These are phyloP conservation scores for Liparis tanakae DNA, from an alignment of 2,797 vertebrate species.

Conservation along the genomic window DNA sequence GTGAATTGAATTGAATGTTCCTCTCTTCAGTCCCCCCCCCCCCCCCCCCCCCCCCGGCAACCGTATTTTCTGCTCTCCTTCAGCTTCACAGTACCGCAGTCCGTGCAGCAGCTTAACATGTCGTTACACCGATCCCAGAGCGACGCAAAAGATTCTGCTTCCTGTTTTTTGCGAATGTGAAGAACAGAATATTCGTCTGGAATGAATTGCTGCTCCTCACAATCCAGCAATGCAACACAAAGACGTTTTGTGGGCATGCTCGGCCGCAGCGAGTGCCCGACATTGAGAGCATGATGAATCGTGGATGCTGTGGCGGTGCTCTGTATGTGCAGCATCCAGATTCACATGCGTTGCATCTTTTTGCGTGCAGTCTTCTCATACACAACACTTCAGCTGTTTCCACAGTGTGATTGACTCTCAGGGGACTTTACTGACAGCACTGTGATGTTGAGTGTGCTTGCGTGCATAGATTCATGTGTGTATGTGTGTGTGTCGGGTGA, in stretches of 20 bases:
- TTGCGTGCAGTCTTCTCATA: slow-evolving; percentile 66
- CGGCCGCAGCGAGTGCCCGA: slow-evolving; percentile 27
- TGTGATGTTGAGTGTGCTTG: slow-evolving; percentile 58
- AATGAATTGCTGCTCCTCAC: slow-evolving; percentile 37
- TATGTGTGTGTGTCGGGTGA: slow-evolving; percentile 52
- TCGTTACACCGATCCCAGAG: slow-evolving; percentile 37
- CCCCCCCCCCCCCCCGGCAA: slow-evolving; percentile 16
- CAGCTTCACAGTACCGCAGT: slow-evolving; percentile 24
- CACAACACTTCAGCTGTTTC: slow-evolving; percentile 74
- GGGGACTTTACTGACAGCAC: slow-evolving; percentile 76
- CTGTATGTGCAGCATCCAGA: slow-evolving; percentile 55
- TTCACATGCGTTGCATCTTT: slow-evolving; percentile 62
- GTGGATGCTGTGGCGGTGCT: slow-evolving; percentile 29
- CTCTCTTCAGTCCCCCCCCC: slow-evolving; percentile 25
- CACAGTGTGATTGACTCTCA: slow-evolving; percentile 74
- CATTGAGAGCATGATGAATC: slow-evolving; percentile 46
- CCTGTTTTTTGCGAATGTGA: slow-evolving; percentile 33
- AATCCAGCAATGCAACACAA: slow-evolving; percentile 32
- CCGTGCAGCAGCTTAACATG: slow-evolving; percentile 39
- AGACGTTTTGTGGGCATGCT: slow-evolving; percentile 36
- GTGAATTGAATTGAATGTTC: slow-evolving; percentile 38
- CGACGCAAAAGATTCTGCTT: slow-evolving; percentile 33
- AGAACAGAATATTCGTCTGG: slow-evolving; percentile 25
- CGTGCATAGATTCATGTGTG: slow-evolving; percentile 45
- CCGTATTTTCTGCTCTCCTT: slow-evolving; percentile 22